Conservation (phyloP, 2,113 vertebrate species). For the Corythornis vintsioides region DNA sequence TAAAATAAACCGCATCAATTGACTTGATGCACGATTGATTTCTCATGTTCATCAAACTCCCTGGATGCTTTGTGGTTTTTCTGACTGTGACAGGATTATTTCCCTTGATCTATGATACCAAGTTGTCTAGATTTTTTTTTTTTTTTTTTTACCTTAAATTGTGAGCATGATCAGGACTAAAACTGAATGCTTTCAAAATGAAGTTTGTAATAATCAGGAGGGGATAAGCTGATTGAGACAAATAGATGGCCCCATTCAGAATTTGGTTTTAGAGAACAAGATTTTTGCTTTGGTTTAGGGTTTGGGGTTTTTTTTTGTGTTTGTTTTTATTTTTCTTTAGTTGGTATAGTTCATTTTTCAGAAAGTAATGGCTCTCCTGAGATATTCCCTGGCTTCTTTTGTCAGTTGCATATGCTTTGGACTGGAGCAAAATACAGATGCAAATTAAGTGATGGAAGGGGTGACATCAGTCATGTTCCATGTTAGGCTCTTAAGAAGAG, state of each 20-base stretch:
- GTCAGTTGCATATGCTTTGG: background rate
- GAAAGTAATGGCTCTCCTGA: background rate
- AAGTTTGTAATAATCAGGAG: background rate
- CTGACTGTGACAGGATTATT: constrained; percentile 14
- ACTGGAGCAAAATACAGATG: background rate
- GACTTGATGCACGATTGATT: constrained; percentile 42
- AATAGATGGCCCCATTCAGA: background rate
- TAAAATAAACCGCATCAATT: constrained; percentile 33
- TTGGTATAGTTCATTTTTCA: background rate
- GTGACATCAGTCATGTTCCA: background rate
- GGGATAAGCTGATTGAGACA: background rate
- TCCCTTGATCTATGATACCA: background rate
- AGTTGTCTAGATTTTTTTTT: background rate
- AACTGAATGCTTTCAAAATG: background rate
- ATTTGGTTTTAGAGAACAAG: background rate
- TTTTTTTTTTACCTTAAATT: background rate
- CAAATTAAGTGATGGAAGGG: background rate
- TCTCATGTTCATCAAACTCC: constrained; percentile 17
- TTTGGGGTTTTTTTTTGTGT: background rate
- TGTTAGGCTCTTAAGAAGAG: background rate
- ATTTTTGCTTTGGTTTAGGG: background rate
- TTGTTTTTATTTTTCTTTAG: background rate
- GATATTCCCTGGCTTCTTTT: background rate
- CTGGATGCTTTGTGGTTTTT: constrained; percentile 40
- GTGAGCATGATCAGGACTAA: background rate